Evolutionary conservation across 2,797 vertebrate species (phyloP).

Genomic region (Leptatherina wallacei): DNA sequence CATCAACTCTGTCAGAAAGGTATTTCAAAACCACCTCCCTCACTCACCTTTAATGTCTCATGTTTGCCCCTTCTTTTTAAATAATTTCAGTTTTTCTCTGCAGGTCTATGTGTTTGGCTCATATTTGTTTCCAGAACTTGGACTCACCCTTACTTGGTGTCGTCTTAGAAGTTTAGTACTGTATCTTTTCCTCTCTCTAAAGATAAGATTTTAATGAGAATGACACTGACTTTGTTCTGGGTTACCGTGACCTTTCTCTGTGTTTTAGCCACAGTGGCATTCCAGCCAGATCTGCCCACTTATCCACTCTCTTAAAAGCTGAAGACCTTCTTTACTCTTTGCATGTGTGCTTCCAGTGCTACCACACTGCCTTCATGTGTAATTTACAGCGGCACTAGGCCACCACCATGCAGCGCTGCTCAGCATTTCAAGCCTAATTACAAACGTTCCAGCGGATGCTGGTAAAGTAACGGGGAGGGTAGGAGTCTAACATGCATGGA

Average conservation of each 20-base stretch:
- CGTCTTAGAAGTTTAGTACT: slow-evolving; percentile 79
- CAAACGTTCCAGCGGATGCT: slow-evolving; percentile 68
- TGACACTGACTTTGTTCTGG: slow-evolving; percentile 70
- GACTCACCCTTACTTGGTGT: slow-evolving; percentile 84
- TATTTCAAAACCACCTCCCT: no score
- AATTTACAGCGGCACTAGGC: slow-evolving; percentile 61
- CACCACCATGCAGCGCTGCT: slow-evolving; percentile 53
- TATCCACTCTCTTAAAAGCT: slow-evolving; percentile 38
- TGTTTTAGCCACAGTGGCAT: slow-evolving; percentile 52
- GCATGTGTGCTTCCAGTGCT: slow-evolving; percentile 29
- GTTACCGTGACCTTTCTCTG: slow-evolving; percentile 80
- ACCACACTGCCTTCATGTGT: slow-evolving; percentile 57
- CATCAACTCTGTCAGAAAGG: slow-evolving; percentile 60
- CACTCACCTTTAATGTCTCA: slow-evolving; percentile 45
- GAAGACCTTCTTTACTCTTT: slow-evolving; percentile 21
- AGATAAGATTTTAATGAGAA: slow-evolving; percentile 83
- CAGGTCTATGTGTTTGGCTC: slow-evolving; percentile 69
- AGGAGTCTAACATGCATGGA: slow-evolving; percentile 75
- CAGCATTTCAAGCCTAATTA: slow-evolving; percentile 75
- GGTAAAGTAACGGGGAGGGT: slow-evolving; percentile 62
- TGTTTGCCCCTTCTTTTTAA: slow-evolving; percentile 52
- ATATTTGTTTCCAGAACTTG: slow-evolving; percentile 80
- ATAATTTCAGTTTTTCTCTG: slow-evolving; percentile 31
- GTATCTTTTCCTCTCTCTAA: slow-evolving; percentile 40
- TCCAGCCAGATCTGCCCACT: slow-evolving; percentile 41